Evolutionary conservation across 2,797 vertebrate species (phyloP), one percentile per base, ranked within the genome.

Genomic region (Typhlichthys eigenmanni): DNA sequence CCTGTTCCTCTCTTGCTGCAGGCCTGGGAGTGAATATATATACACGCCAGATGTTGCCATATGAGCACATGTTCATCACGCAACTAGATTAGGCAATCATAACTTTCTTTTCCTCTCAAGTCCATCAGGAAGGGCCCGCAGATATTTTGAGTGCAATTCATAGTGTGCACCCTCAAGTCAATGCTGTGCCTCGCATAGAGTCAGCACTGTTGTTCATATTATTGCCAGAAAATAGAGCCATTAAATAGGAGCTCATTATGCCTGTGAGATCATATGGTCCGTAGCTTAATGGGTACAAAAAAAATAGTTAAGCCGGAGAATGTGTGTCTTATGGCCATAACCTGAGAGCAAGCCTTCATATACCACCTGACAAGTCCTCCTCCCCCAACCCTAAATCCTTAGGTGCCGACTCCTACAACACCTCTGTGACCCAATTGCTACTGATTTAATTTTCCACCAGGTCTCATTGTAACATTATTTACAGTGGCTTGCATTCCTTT

Each of bases 121-220:
- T 13, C 64, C 72, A 66, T 59, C 72, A 78, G 67, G 68, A 66
- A 11, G 54, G 1, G 12, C 65, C 62, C 49, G 60, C 57, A 71
- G 72, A 52, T 60, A 24, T 71, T 75, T 70, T 24, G 64, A 48
- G 24, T 48, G 49, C 62, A 63, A 72, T 85, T 74, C 69, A 70
- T 80, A 73, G 64, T 61, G 75, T 80, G 79, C 77, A 75, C 46
- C 75, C 68, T 79, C 66, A 60, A 82, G 75, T 77, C 68, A 58
- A 8, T 56, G 65, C 68, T 81, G 68, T 78, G 85, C 75, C 59
- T 61, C 64, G 70, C 51, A 50, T 16, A 67, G 61, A 64, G 67
- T 69, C 63, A 13, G 71, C 60, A 61, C 71, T 68, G 72, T 75
- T 78, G 74, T 82, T 82, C 43, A 2, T 62, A 74, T 81, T 77